Evolutionary conservation across 53 echinoderm and acorn worm genomes (phyloP), one percentile per base, ranked within the genome.

Genomic region (Paelopatides confundens): DNA sequence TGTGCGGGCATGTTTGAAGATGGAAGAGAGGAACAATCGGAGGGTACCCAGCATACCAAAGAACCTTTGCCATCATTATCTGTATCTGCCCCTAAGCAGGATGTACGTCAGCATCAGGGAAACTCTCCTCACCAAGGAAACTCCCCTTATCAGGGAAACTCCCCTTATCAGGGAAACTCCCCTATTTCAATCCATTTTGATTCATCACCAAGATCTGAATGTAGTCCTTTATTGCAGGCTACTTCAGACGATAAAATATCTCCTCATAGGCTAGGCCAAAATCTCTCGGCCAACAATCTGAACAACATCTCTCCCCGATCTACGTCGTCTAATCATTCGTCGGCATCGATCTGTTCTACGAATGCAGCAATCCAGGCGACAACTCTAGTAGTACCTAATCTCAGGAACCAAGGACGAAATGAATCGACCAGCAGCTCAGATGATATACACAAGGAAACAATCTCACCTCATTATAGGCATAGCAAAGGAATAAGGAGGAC

Each of bases 1-100:
- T 70, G 84, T 15, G 63, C 63, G 46, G 84, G 64, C n/a, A 62
- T 83, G 63, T 38, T 83, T 46, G 69, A 90, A 53, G 85, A 96
- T 37, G 82, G 52, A 14, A 14, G 33, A 52, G 82, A 2, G 5
- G 36, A 39, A 83, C 34, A 2, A 28, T 23, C 24, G 5, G 34
- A 38, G 13, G 49, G 38, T 1, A 15, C 34, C 12, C 28, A 17
- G 37, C 32, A 33, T 12, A 35, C 43, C 37, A 66, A 9, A 49
- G 65, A 21, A 35, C 69, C 35, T 31, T 43, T 13, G 29, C 58
- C 35, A 40, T 37, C 23, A 29, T 82, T 87, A 84, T 48, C 10
- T 18, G 34, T 76, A 62, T 26, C 58, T 58, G 18, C 26, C 58
- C 46, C 53, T 9, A 23, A 30, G 37, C 33, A 36, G 62, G 24